Base-by-base conservation (phyloP, 2,888 invertebrate species). In the Cryptosula pallasiana region DNA sequence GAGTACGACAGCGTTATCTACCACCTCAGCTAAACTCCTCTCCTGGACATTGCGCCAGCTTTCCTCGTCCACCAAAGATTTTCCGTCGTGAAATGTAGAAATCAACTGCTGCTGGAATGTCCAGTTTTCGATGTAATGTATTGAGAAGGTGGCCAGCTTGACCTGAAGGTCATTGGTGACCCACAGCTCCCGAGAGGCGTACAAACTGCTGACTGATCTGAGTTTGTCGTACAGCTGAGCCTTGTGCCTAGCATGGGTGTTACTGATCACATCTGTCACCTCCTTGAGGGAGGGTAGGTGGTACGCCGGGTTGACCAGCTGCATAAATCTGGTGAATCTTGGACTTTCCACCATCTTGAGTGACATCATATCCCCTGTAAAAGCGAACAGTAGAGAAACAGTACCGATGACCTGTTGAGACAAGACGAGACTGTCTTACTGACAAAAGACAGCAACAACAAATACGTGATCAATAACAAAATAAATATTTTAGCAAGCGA, bases 41-140 rank as follows among this genome's bases (percentile, higher is more conserved):
- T 45, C 20, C 45, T 45, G 45, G 20, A 20, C 45, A 20, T 45
- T 45, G 9, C 20, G 5, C 45, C 45, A 45, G 45, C 20, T 20
- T 45, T 45, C 9, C 45, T 45, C 45, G 20, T 5, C 20, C 20
- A 20, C 9, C 5, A 13, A 5, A 13, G 45, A 5, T 20, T 20
- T 20, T 13, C 5, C 5, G 20, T 20, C 9, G 45, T 20, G 13
- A 32, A 32, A 3, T 3, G 25, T 13, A 5, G 25, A 5, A 27
- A 63, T 16, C 32, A 63, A 32, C 63, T 25, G 5, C 3, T 63
- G 63, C 63, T 63, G 20, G 63, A 25, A 63, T 2, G 25, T 13
- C 63, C 63, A 63, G n/a, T 32, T 32, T 32, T 63, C 63, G 27
- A 63, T 63, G 63, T 63, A 63, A 63, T 63, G 63, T 25, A 20